These are phyloP conservation scores for Delphinus delphis DNA, from an alignment of 2,113 vertebrate species.

Conservation along the genomic window DNA sequence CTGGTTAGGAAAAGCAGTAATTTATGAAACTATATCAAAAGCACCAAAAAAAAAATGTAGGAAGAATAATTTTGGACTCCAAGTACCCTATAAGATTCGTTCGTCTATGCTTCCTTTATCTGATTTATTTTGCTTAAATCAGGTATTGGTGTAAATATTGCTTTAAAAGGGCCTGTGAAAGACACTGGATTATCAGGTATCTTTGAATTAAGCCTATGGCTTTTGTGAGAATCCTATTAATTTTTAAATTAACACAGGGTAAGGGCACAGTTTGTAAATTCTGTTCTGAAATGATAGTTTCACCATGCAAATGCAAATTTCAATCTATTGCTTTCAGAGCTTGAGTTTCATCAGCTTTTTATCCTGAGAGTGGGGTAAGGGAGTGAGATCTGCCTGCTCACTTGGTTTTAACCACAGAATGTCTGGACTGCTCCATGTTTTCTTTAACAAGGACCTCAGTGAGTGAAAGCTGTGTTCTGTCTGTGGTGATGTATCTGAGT, in stretches of 20 bases:
- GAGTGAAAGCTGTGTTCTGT: slow-evolving; percentile 89
- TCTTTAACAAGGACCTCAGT: slow-evolving; percentile 84
- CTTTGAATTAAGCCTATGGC: not conserved
- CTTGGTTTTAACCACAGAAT: slow-evolving; percentile 62
- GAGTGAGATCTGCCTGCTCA: slow-evolving; percentile 1
- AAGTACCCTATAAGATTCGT: slow-evolving; percentile 32
- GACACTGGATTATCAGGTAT: not conserved
- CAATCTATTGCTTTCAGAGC: not conserved
- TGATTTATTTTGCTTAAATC: slow-evolving; percentile 44
- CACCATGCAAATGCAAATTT: not conserved
- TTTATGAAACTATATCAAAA: slow-evolving; percentile 69
- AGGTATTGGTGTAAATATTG: not conserved
- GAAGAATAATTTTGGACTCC: slow-evolving; percentile 43
- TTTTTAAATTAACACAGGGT: not conserved
- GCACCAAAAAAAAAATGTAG: slow-evolving; percentile 22
- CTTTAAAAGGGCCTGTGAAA: not conserved
- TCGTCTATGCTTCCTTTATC: slow-evolving; percentile 23
- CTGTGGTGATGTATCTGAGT: slow-evolving; percentile 92
- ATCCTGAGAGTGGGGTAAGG: not conserved
- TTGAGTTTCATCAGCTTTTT: slow-evolving; percentile 7
- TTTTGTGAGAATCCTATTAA: not conserved
- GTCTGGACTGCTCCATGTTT: slow-evolving; percentile 72
- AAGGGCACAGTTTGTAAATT: not conserved
- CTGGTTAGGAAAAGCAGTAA: slow-evolving; percentile 27
- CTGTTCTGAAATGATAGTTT: not conserved